Conservation (phyloP, 1,140 invertebrate species). For the Psilanteris sp. region DNA sequence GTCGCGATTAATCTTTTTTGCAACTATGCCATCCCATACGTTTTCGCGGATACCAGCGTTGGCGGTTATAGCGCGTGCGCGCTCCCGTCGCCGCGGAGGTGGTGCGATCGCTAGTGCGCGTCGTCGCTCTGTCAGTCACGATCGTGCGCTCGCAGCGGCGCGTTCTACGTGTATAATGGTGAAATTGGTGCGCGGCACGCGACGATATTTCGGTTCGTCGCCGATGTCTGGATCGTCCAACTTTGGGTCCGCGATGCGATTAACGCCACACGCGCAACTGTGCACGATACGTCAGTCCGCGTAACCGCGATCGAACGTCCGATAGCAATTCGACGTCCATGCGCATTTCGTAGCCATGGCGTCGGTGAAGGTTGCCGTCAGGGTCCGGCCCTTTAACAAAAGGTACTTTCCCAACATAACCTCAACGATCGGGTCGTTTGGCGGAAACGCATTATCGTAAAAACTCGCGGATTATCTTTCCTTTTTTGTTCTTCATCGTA, state of each 20-base stretch:
- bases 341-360: conserved; percentile 82
- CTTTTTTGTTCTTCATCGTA: no score
- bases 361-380: conserved; percentile 89
- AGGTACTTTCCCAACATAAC: conserved; percentile 80
- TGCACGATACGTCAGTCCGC: conserved; percentile 21
- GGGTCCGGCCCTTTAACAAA: conserved; percentile 90
- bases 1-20: neutral
- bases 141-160: conserved; percentile 42
- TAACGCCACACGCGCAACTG: conserved; percentile 7
- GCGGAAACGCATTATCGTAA: no score
- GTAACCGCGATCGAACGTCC: conserved; percentile 21
- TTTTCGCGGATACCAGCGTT: conserved; percentile 1
- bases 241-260: conserved; percentile 1
- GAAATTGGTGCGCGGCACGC: conserved; percentile 33
- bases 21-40: neutral
- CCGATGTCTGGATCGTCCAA: conserved; percentile 8
- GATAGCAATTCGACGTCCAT: conserved; percentile 60
- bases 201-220: conserved; percentile 47
- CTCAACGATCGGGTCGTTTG: no score
- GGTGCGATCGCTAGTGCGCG: conserved; percentile 15
- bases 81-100: neutral
- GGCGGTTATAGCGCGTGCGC: conserved; percentile 20
- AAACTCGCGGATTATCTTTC: no score
- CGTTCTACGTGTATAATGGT: conserved; percentile 25
- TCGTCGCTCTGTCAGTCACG: conserved; percentile 33